phyloP scores from a whole-genome alignment of 2,797 vertebrate genomes.

The Uromys caudimaculatus region DNA sequence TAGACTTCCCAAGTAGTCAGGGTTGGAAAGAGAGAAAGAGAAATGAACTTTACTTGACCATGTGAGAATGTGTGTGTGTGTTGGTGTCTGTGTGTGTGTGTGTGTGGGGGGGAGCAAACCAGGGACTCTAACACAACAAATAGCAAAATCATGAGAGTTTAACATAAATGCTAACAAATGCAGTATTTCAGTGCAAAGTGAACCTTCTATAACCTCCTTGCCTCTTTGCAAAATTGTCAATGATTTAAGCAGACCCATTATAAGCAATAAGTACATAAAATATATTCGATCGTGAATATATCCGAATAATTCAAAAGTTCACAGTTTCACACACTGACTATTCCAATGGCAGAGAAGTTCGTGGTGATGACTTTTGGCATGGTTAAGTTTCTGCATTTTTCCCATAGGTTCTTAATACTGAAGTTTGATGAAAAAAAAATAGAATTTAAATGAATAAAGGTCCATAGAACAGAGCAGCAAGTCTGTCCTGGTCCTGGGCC shows the following conservation, averaged over 20 bases:
- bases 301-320: not conserved
- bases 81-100: too few relatives aligned
- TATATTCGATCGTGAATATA: not conserved
- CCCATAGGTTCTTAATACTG: not conserved
- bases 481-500: too few relatives aligned
- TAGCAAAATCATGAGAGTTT: not conserved
- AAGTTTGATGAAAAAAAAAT: not conserved
- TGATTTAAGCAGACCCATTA: not conserved
- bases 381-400: not conserved
- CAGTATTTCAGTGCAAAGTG: not conserved
- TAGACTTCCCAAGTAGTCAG: not conserved
- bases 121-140: not conserved
- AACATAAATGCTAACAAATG: not conserved
- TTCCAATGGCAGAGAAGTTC: not conserved
- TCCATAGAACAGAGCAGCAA: not conserved
- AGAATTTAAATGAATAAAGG: not conserved
- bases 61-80: not conserved
- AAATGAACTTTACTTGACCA: not conserved
- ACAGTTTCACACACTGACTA: not conserved
- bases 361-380: not conserved
- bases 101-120: not conserved
- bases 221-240: not conserved
- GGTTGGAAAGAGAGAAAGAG: not conserved
- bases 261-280: not conserved
- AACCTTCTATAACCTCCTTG: not conserved